Conservation (phyloP, 2,888 invertebrate species). For the Caenorhabditis sp. region DNA sequence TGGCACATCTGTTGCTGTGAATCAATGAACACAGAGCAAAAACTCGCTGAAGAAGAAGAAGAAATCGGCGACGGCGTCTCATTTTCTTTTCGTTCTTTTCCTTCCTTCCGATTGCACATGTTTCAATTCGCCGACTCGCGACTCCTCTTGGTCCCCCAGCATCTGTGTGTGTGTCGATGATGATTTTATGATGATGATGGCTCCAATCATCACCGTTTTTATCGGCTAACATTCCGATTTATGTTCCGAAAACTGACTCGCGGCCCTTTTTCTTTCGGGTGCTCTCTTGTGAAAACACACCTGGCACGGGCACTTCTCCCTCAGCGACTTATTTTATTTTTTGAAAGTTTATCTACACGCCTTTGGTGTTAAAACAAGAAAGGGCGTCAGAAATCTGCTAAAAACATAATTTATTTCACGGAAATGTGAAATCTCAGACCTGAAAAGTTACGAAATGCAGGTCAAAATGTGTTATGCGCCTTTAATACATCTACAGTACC, state of each 20-base stretch:
- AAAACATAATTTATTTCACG: too few relatives aligned
- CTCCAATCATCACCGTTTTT: slow-evolving; percentile 1
- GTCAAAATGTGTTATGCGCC: not conserved
- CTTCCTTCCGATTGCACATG: slow-evolving; percentile 34
- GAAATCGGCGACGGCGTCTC: slow-evolving; percentile 12
- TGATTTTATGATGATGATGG: slow-evolving; percentile 49
- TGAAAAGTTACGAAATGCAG: not conserved
- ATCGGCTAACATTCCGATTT: slow-evolving; percentile 5
- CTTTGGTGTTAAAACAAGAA: too few relatives aligned
- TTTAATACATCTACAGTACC: not conserved
- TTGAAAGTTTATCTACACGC: too few relatives aligned
- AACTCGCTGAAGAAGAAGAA: not conserved
- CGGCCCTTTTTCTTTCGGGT: not conserved
- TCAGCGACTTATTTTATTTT: too few relatives aligned
- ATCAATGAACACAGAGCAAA: slow-evolving; percentile 1
- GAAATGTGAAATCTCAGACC: not conserved
- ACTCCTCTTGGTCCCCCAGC: slow-evolving; percentile 13
- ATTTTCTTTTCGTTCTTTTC: not conserved
- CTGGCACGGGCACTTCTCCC: not conserved
- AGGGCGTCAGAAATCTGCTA: too few relatives aligned
- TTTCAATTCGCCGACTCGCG: slow-evolving; percentile 26
- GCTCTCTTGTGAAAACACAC: slow-evolving; percentile 8
- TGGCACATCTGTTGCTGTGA: slow-evolving; percentile 55
- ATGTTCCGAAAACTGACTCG: slow-evolving; percentile 7
- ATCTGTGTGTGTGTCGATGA: slow-evolving; percentile 54